Evolutionary conservation across 2,797 vertebrate genomes (phyloP).

Genomic region (Brachyalestes nurse): DNA sequence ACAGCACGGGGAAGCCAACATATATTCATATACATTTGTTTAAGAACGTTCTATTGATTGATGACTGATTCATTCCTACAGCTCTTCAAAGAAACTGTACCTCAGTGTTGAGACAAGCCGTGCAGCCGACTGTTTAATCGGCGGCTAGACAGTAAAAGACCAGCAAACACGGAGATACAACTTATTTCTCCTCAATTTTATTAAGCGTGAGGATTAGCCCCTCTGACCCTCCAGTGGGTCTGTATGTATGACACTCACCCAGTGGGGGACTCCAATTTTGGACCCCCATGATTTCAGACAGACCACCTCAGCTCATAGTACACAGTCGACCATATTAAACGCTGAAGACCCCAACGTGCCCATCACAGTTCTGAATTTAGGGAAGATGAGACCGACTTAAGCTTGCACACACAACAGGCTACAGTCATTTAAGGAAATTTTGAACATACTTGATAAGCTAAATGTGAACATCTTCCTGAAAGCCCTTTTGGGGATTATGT

Average conservation of each 20-base stretch:
- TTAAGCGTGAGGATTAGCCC: conserved; percentile 16
- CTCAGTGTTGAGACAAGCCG: no score
- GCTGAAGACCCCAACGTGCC: not conserved
- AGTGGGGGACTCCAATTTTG: conserved; percentile 19
- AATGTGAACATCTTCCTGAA: conserved; percentile 46
- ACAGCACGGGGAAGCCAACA: no score
- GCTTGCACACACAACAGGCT: conserved; percentile 27
- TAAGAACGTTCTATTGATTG: no score
- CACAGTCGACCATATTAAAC: conserved; percentile 13
- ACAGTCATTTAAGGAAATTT: conserved; percentile 22
- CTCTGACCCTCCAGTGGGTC: conserved; percentile 11
- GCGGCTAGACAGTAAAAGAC: not conserved
- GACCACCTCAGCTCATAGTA: not conserved
- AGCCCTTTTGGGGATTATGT: conserved; percentile 45
- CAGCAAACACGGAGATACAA: conserved; percentile 1
- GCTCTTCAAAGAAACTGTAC: no score
- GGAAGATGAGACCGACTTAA: conserved; percentile 14
- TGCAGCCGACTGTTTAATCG: not conserved
- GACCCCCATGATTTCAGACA: not conserved
- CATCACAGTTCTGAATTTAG: conserved; percentile 20
- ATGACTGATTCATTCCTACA: no score
- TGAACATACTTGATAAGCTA: conserved; percentile 41
- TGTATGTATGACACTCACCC: conserved; percentile 21
- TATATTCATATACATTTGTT: no score
- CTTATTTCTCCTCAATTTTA: not conserved